Evolutionary conservation across 2,888 invertebrate species (phyloP), one percentile per base, ranked within the genome.

Genomic region (Synanthedon vespiformis): DNA sequence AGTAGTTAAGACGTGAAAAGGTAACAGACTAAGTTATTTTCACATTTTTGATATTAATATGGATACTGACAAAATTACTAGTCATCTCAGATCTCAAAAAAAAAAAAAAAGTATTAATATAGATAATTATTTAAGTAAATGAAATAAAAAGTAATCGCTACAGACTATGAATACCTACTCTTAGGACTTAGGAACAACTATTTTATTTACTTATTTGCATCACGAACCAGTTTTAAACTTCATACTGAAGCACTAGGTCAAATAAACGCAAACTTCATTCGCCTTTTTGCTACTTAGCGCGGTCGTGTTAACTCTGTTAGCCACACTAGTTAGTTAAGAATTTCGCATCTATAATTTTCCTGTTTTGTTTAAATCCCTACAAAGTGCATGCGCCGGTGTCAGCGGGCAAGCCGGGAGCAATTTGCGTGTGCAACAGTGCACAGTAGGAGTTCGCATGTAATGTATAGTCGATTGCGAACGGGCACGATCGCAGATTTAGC

Each of bases 381-480:
- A 53, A 40, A 40, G 48, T 22, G 22, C 44, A 49, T 58, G 64
- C 68, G 72, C 74, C 73, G 76, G 75, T 77, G 74, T 77, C 80
- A 77, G 77, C 77, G 72, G 73, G 73, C 65, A 70, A 72, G 70
- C 71, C 65, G 65, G 58, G 70, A 71, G 74, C 77, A 81, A 83
- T 81, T 84, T 81, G 81, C 77, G 77, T 79, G 80, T 78, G 80
- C 80, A 79, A 67, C 75, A 66, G 77, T 73, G 80, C 83, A 76
- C 80, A 77, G 79, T 80, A 72, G 80, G 79, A 76, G 82, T 74
- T 73, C 80, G 65, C 61, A 67, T 65, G 71, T 77, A 78, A 80
- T 81, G 40, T 34, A 50, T 48, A 44, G 48, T 48, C 40, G 76
- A 77, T 79, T 76, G 68, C 34, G 34, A 34, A 72, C 64, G 63